A percentile compares a stretch with the other conserved stretches of the same genome.
Conservation (phyloP, 2,888 invertebrate genomes). For the Serripes groenlandicus region DNA sequence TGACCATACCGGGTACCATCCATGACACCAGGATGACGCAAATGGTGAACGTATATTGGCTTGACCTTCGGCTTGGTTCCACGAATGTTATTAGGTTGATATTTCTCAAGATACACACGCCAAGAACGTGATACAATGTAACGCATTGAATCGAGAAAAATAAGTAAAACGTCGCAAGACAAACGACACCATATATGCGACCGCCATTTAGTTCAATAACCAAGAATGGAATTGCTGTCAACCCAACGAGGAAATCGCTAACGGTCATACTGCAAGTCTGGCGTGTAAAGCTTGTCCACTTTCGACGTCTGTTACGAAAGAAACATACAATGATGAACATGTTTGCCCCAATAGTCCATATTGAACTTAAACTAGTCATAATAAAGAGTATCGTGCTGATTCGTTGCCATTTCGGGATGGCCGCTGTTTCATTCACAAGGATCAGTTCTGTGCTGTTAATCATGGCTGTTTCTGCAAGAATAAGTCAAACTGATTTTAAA, state of each 20-base stretch:
- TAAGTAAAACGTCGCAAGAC: background rate
- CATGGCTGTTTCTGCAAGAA: too few relatives aligned
- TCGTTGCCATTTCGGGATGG: too few relatives aligned
- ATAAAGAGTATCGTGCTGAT: too few relatives aligned
- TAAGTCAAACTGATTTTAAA: too few relatives aligned
- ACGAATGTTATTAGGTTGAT: background rate
- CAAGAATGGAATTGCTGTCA: background rate
- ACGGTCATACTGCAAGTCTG: background rate
- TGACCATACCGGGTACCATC: background rate
- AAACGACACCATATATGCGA: background rate
- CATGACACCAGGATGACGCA: background rate
- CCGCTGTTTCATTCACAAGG: too few relatives aligned
- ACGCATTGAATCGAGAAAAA: background rate
- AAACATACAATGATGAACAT: background rate
- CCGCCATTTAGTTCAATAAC: background rate
- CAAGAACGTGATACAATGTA: background rate
- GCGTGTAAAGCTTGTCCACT: conserved; percentile 1
- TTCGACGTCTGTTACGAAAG: background rate
- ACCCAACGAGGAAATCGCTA: background rate
- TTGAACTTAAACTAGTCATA: too few relatives aligned
- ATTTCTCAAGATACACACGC: background rate
- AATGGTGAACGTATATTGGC: background rate
- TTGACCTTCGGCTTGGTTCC: background rate
- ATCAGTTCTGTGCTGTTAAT: too few relatives aligned
- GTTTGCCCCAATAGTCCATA: background rate